Evolutionary conservation across 2,113 vertebrate species (phyloP).

Genomic region (Anoplopoma fimbria): DNA sequence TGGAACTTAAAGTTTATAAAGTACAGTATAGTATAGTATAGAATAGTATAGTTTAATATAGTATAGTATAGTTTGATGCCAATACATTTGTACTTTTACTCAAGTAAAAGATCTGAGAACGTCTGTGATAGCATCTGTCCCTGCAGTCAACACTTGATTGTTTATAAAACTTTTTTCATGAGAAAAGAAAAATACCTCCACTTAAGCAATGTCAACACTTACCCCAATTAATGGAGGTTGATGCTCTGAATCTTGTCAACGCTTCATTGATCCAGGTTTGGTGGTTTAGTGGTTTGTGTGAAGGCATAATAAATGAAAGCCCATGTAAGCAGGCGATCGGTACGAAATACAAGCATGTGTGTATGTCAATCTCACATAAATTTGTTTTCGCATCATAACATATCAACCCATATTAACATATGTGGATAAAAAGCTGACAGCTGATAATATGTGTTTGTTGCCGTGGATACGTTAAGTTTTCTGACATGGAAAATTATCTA

Average conservation of each 20-base stretch:
- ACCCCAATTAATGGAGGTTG: neutral
- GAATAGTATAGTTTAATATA: neutral
- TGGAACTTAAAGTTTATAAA: neutral
- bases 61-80: neutral
- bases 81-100: neutral
- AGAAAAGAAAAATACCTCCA: neutral
- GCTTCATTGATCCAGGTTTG: slow-evolving; percentile 12
- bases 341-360: slow-evolving; percentile 21
- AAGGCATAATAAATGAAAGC: slow-evolving; percentile 30
- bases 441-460: slow-evolving; percentile 59
- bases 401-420: slow-evolving; percentile 54
- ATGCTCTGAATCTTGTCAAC: neutral
- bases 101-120: neutral
- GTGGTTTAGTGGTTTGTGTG: slow-evolving; percentile 12
- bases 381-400: slow-evolving; percentile 57
- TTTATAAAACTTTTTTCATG: neutral
- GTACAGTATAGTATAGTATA: neutral
- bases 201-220: neutral
- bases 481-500: slow-evolving; percentile 56
- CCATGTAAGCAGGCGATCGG: slow-evolving; percentile 5
- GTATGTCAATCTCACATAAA: slow-evolving; percentile 29
- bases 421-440: slow-evolving; percentile 52
- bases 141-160: slow-evolving; percentile 11
- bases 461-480: slow-evolving; percentile 41
- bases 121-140: slow-evolving; percentile 5